A percentile compares a stretch with the other conserved stretches of the same genome.
Evolutionary conservation across 2,888 invertebrate species (phyloP).

Genomic region (Lamellibrachia satsuma): DNA sequence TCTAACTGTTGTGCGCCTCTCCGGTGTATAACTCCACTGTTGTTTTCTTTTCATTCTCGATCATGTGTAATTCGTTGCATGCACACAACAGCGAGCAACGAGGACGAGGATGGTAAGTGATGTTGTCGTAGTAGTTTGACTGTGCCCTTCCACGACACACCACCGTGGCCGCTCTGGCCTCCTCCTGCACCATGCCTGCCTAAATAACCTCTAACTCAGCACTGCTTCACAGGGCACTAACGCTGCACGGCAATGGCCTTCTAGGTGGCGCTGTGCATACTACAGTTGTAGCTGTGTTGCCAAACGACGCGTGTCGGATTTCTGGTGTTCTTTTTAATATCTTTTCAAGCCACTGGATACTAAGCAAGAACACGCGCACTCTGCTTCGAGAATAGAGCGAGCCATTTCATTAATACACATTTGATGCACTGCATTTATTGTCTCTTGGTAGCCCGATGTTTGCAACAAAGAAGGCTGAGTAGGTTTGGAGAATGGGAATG

Average conservation of each 20-base stretch:
- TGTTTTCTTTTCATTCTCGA: constrained; percentile 17
- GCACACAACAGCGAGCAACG: constrained; percentile 9
- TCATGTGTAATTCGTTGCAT: constrained; percentile 17
- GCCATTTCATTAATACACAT: background rate
- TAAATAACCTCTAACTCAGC: background rate
- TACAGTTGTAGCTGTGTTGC: background rate
- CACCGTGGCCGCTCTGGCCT: background rate
- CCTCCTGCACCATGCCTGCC: background rate
- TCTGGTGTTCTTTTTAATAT: background rate
- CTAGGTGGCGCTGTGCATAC: no score
- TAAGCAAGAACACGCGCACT: background rate
- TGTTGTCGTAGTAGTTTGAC: constrained; percentile 5
- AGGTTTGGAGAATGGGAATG: background rate
- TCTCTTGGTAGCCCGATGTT: background rate
- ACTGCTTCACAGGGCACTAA: constrained; percentile 1
- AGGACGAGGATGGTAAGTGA: constrained; percentile 13
- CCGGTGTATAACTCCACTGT: constrained; percentile 13
- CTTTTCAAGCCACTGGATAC: background rate
- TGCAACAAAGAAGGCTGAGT: background rate
- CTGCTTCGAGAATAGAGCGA: background rate
- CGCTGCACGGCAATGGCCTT: background rate
- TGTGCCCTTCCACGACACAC: background rate
- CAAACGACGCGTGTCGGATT: background rate
- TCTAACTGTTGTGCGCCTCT: constrained; percentile 17
- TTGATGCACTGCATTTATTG: constrained; percentile 10